These are phyloP conservation scores for Yponomeuta evonymella DNA, from an alignment of 2,888 invertebrate genomes.

Conservation along the genomic window DNA sequence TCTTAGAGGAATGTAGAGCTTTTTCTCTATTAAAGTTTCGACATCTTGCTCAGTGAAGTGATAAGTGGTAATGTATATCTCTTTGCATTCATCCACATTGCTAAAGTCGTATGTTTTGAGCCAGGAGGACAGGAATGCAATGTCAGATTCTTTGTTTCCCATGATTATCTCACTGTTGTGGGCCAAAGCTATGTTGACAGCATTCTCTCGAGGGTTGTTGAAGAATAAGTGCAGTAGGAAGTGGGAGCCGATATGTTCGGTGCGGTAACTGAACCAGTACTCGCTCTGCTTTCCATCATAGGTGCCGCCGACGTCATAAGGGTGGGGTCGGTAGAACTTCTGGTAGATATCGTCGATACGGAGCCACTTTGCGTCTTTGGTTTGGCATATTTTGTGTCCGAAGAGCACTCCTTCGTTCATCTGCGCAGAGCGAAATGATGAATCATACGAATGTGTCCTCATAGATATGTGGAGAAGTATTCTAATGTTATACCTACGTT, in stretches of 20 bases:
- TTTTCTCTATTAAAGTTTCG: conserved; percentile 45
- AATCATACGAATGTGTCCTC: background rate
- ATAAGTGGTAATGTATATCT: conserved; percentile 50
- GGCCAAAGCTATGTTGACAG: conserved; percentile 43
- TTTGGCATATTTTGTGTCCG: conserved; percentile 47
- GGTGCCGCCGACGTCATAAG: conserved; percentile 62
- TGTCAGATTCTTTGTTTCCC: conserved; percentile 37
- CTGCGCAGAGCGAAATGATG: conserved; percentile 29
- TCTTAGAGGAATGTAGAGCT: conserved; percentile 40
- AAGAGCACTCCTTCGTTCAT: conserved; percentile 38
- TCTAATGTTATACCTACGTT: background rate
- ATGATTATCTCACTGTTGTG: conserved; percentile 36
- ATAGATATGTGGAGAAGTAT: background rate
- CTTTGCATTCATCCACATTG: conserved; percentile 28
- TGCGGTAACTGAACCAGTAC: conserved; percentile 54
- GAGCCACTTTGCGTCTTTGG: conserved; percentile 51
- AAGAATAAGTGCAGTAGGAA: conserved; percentile 57
- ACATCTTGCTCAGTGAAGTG: conserved; percentile 50
- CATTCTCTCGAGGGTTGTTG: conserved; percentile 40
- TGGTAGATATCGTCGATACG: conserved; percentile 48
- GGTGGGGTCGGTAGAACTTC: conserved; percentile 52
- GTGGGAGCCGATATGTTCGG: conserved; percentile 44
- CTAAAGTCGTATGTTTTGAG: conserved; percentile 37
- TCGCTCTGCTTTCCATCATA: conserved; percentile 49
- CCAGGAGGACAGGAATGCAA: conserved; percentile 37